Conservation (phyloP, 2,888 invertebrate genomes). For the Protophormia terraenovae region DNA sequence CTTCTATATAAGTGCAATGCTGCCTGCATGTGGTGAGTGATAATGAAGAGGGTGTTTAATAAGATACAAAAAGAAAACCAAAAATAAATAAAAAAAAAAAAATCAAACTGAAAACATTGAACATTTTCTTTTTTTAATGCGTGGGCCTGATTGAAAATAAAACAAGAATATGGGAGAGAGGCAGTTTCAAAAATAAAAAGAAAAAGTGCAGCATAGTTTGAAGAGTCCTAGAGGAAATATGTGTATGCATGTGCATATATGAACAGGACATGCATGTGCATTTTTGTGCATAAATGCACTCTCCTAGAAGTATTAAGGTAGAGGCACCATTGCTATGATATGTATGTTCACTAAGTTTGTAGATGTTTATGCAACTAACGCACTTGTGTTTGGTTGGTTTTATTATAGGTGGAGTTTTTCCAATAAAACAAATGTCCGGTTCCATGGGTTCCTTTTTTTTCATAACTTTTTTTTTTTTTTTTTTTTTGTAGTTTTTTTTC, state of each 20-base stretch:
- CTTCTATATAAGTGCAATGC: neutral
- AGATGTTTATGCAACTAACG: conserved; percentile 65
- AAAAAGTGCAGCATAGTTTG: conserved; percentile 21
- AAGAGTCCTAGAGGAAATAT: neutral
- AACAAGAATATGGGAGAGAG: neutral
- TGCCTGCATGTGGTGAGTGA: neutral
- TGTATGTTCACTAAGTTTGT: conserved; percentile 47
- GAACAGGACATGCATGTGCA: neutral
- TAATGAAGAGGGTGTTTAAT: conserved; percentile 44
- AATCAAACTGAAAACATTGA: neutral
- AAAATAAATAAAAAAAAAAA: neutral
- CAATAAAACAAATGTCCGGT: conserved; percentile 62
- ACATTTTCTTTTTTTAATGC: conserved; percentile 36
- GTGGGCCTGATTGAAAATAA: conserved; percentile 37
- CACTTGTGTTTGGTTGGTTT: conserved; percentile 61
- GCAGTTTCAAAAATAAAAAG: neutral
- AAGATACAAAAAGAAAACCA: conserved; percentile 6
- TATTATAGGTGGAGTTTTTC: conserved; percentile 67
- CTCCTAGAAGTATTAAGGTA: neutral
- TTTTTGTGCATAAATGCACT: neutral
- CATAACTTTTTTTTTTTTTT: conserved; percentile 5
- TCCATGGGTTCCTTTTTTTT: conserved; percentile 31
- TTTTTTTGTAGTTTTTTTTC: conserved; percentile 38
- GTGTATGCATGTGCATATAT: neutral
- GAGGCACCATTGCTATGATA: neutral